Conservation (phyloP, 2,797 vertebrate genomes). For the Tokudaia muenninki region DNA sequence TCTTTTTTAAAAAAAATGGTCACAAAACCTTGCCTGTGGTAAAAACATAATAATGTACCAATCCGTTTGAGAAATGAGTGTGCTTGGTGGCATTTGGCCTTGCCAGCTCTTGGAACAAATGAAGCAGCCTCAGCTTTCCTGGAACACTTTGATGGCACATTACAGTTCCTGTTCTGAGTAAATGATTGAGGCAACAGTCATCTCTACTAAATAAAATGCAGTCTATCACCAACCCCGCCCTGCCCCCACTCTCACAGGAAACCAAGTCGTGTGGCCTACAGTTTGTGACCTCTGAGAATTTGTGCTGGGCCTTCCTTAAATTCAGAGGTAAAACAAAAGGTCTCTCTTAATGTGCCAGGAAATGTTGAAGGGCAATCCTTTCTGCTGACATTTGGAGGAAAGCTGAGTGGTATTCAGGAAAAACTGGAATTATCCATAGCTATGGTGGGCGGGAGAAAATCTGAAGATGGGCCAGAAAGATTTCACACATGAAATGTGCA, state of each 20-base stretch:
- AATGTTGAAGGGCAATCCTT: background rate
- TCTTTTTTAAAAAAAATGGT: constrained; percentile 51
- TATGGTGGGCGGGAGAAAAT: background rate
- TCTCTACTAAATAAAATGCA: constrained; percentile 62
- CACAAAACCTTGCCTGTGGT: constrained; percentile 20
- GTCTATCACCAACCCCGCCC: background rate
- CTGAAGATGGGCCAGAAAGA: constrained; percentile 35
- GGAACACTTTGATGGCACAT: constrained; percentile 74
- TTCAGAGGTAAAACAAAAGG: background rate
- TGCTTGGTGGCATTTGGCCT: constrained; percentile 74
- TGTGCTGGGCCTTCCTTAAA: background rate
- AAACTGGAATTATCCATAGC: background rate
- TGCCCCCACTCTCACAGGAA: background rate
- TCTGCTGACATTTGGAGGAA: constrained; percentile 11
- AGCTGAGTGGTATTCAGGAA: background rate
- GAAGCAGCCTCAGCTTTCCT: constrained; percentile 73
- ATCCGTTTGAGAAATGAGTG: constrained; percentile 61
- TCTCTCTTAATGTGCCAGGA: background rate
- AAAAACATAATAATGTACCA: constrained; percentile 14
- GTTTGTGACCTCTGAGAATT: background rate
- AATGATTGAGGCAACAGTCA: constrained; percentile 70
- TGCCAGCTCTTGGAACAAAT: constrained; percentile 75
- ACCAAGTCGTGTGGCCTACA: background rate
- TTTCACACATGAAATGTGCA: background rate
- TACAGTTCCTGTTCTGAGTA: constrained; percentile 67